Percentiles rank a stretch among this genome's conserved stretches.
These are phyloP conservation scores for Meloidogyne floridensis DNA, from an alignment of 1,140 invertebrate species.

Conservation along the genomic window DNA sequence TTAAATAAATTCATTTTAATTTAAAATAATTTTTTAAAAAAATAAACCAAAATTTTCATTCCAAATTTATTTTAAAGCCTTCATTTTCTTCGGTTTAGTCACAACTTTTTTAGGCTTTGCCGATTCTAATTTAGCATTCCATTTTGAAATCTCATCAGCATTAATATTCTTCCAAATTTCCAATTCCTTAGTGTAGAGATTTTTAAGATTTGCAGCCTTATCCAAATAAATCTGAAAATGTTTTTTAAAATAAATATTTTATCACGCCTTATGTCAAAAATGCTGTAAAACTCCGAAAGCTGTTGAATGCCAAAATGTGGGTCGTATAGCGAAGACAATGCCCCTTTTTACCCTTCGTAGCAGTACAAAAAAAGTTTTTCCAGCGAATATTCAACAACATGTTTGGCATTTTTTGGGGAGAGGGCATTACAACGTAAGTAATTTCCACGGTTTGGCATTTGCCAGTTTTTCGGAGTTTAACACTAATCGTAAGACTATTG, in stretches of 20 bases:
- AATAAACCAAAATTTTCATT: not conserved
- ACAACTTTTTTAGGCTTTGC: constrained; percentile 9
- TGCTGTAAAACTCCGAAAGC: too few relatives aligned
- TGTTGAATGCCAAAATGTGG: too few relatives aligned
- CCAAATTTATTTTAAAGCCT: not conserved
- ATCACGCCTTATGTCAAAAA: too few relatives aligned
- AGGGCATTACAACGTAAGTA: too few relatives aligned
- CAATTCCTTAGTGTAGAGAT: not conserved
- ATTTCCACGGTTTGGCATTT: too few relatives aligned
- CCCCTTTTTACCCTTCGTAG: too few relatives aligned
- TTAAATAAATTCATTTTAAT: constrained; percentile 8
- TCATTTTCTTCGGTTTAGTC: not conserved
- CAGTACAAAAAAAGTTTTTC: too few relatives aligned
- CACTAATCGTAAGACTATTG: too few relatives aligned
- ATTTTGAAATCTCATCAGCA: constrained; percentile 10
- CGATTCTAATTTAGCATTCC: not conserved
- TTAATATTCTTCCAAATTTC: constrained; percentile 11
- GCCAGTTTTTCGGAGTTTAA: too few relatives aligned
- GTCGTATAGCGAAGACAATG: too few relatives aligned
- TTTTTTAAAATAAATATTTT: constrained; percentile 10
- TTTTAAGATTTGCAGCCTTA: not conserved
- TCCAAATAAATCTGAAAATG: constrained; percentile 11
- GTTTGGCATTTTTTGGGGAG: too few relatives aligned
- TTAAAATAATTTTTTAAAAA: not conserved
- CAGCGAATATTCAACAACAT: too few relatives aligned